Evolutionary conservation across 2,797 vertebrate species (phyloP), one percentile per base, ranked within the genome.

Genomic region (Harpagifer antarcticus): DNA sequence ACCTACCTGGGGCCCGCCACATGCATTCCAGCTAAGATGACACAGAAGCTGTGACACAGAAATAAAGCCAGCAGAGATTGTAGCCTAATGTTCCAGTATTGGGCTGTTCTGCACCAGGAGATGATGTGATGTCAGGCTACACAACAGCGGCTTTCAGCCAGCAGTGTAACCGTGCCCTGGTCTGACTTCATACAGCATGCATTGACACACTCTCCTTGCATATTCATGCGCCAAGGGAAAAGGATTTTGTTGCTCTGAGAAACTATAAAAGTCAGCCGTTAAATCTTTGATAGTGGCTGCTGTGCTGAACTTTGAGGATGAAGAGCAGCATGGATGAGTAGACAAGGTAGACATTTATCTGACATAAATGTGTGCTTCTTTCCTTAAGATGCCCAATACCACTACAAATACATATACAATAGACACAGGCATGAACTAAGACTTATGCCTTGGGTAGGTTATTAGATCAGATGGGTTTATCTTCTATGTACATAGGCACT

Each of bases 221-320:
- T 93, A 92, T 93, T 91, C 75, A 91, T 91, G 81, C 27, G 73
- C 48, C 9, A 3, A 77, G 88, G 82, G 83, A 84, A 86, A 89
- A 84, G 85, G 81, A 80, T 90, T 89, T 86, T 84, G 85, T 88
- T 88, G 86, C 83, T 84, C 72, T 14, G 84, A 83, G 84, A 84
- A 83, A 86, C 74, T 76, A 57, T 86, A 87, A 92, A 91, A 88
- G 88, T 91, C 81, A 76, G 64, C 70, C 5, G 60, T 8, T 94
- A 78, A 93, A 93, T 91, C 74, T 91, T 93, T 93, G 66, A 92
- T 92, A 61, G 77, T 31, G 2, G 44, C 88, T 52, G 72, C 77
- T 74, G 76, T 53, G 78, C 69, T 83, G 85, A 79, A 91, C 83
- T 85, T 86, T 86, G 12, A 49, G 62, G 59, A 65, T 3, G 31